These are phyloP conservation scores for Melipona beecheii DNA, from an alignment of 2,888 invertebrate species.

Conservation along the genomic window DNA sequence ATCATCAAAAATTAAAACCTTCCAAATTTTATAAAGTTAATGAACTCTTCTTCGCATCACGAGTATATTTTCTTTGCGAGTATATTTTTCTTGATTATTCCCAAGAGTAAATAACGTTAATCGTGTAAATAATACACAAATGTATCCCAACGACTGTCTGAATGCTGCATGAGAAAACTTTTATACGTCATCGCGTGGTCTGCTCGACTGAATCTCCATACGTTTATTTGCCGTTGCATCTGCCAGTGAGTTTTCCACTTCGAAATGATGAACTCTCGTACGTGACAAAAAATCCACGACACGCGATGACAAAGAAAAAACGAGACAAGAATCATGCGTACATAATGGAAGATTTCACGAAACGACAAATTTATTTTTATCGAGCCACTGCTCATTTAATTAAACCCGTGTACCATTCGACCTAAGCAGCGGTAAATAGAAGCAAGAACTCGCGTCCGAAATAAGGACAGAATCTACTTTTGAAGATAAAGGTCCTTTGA, in stretches of 20 bases:
- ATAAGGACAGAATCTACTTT: slow-evolving; percentile 38
- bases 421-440: slow-evolving; percentile 26
- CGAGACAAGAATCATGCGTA: background rate
- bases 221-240: slow-evolving; percentile 44
- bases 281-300: slow-evolving; percentile 12
- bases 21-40: too few species aligned
- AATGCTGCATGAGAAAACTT: slow-evolving; percentile 64
- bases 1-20: too few species aligned
- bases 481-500: slow-evolving; percentile 27
- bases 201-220: slow-evolving; percentile 56
- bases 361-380: background rate
- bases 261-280: slow-evolving; percentile 39
- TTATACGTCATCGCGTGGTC: slow-evolving; percentile 48
- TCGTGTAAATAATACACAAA: slow-evolving; percentile 8
- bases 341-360: background rate
- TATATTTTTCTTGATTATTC: too few species aligned
- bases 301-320: background rate
- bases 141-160: slow-evolving; percentile 45
- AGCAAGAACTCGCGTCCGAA: slow-evolving; percentile 6
- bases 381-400: background rate
- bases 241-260: slow-evolving; percentile 40
- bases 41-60: too few species aligned
- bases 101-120: too few species aligned
- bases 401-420: background rate
- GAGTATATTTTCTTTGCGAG: too few species aligned